A percentile compares a stretch with the other conserved stretches of the same genome.
Evolutionary conservation across 1,140 invertebrate genomes (phyloP).

Genomic region (Trichonephila inaurata): DNA sequence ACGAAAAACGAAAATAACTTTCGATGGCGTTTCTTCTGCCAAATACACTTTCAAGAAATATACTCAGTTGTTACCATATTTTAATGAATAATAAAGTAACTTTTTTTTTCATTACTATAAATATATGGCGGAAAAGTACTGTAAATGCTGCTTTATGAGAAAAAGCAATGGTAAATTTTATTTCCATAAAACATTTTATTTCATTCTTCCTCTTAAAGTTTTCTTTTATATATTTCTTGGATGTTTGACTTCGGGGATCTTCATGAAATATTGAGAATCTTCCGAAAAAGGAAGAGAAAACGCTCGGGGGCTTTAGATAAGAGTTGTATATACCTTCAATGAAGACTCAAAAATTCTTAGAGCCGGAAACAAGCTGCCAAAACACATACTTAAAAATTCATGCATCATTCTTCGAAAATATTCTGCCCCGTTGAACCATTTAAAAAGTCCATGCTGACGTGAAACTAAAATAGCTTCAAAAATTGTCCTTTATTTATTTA

Average conservation of each 20-base stretch:
- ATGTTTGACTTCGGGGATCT: slow-evolving; percentile 1
- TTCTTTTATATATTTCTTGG: neutral
- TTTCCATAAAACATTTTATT: neutral
- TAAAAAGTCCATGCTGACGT: neutral
- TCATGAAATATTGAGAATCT: slow-evolving; percentile 28
- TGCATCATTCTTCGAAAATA: neutral
- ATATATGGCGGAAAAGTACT: too few relatives aligned
- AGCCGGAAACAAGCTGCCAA: neutral
- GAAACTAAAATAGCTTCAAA: neutral
- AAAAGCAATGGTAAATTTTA: neutral
- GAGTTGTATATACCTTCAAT: neutral
- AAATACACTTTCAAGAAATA: too few relatives aligned
- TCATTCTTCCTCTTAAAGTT: neutral
- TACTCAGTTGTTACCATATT: too few relatives aligned
- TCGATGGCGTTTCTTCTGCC: too few relatives aligned
- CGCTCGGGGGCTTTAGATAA: neutral
- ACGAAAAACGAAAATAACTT: too few relatives aligned
- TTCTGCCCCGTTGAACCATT: neutral
- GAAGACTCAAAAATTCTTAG: neutral
- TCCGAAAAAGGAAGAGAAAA: neutral
- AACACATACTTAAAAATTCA: slow-evolving; percentile 22
- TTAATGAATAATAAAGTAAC: too few relatives aligned
- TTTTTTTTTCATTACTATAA: too few relatives aligned
- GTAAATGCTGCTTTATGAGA: neutral
- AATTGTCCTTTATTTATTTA: too few relatives aligned